These are phyloP conservation scores for Aspidiotus rigidus DNA, from an alignment of 2,888 invertebrate genomes.

Conservation along the genomic window DNA sequence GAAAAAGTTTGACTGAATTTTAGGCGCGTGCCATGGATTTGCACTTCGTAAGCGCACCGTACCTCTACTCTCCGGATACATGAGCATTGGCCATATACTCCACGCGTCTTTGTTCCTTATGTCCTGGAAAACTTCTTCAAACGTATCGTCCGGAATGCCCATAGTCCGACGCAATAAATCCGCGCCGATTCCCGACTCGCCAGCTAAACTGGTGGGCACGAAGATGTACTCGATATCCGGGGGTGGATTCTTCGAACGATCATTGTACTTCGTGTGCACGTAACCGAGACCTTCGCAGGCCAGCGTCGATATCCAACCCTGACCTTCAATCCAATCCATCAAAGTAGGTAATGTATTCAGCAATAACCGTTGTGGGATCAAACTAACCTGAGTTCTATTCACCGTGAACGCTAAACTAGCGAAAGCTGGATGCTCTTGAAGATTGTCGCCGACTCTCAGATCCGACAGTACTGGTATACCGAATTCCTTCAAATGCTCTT, in stretches of 20 bases:
- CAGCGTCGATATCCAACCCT: slow-evolving; percentile 43
- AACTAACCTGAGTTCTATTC: slow-evolving; percentile 45
- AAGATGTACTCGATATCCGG: slow-evolving; percentile 41
- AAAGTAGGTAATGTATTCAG: slow-evolving; percentile 35
- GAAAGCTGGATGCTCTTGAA: slow-evolving; percentile 48
- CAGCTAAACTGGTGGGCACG: slow-evolving; percentile 37
- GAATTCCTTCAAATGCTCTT: slow-evolving; percentile 48
- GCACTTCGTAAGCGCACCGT: slow-evolving; percentile 54
- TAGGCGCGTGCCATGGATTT: slow-evolving; percentile 66
- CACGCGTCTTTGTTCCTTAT: slow-evolving; percentile 52
- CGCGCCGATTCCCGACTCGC: slow-evolving; percentile 38
- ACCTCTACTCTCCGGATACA: slow-evolving; percentile 66
- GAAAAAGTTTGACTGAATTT: slow-evolving; percentile 74
- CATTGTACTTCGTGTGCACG: slow-evolving; percentile 43
- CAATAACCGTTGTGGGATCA: slow-evolving; percentile 42
- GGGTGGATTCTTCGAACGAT: slow-evolving; percentile 40
- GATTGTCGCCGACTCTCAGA: slow-evolving; percentile 52
- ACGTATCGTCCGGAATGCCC: slow-evolving; percentile 40
- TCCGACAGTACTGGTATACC: slow-evolving; percentile 52
- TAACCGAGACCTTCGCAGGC: slow-evolving; percentile 47
- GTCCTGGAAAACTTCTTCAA: slow-evolving; percentile 42
- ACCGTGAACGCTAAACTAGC: slow-evolving; percentile 59
- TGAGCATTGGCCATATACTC: slow-evolving; percentile 61
- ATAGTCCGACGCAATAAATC: slow-evolving; percentile 38
- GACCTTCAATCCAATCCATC: slow-evolving; percentile 34